These are phyloP conservation scores for Etheostoma nigrum DNA, from an alignment of 2,797 vertebrate species.

Conservation along the genomic window DNA sequence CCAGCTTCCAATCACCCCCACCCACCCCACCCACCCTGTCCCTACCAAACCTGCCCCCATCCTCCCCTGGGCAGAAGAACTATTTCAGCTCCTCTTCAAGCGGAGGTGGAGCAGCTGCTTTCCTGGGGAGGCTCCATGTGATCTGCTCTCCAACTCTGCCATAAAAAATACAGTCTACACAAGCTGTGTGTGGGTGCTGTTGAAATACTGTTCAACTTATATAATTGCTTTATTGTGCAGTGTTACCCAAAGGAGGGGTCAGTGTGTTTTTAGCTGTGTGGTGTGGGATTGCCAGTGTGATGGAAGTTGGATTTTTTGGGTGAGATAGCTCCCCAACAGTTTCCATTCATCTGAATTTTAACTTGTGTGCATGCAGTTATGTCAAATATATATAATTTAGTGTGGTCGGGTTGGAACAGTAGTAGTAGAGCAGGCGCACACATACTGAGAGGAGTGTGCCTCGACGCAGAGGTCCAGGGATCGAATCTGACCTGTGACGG, in stretches of 20 bases:
- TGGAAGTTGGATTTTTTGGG: slow-evolving; percentile 42
- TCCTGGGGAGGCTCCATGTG: slow-evolving; percentile 55
- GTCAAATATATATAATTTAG: neutral
- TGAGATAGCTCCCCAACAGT: slow-evolving; percentile 10
- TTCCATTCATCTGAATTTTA: slow-evolving; percentile 29
- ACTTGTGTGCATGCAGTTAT: slow-evolving; percentile 4
- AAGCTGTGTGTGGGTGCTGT: slow-evolving; percentile 68
- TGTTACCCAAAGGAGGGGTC: slow-evolving; percentile 39
- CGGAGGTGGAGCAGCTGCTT: slow-evolving; percentile 58
- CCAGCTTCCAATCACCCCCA: slow-evolving; percentile 27
- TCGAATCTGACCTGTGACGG: too few species aligned
- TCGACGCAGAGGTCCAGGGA: too few species aligned
- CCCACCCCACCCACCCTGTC: slow-evolving; percentile 30
- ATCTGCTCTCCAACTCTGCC: slow-evolving; percentile 55
- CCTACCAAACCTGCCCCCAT: slow-evolving; percentile 33
- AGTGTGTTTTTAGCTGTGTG: slow-evolving; percentile 47
- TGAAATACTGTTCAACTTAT: slow-evolving; percentile 65
- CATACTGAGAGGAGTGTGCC: too few species aligned
- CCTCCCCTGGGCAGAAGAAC: slow-evolving; percentile 54
- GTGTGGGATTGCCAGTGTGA: slow-evolving; percentile 30
- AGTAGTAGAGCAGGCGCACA: too few species aligned
- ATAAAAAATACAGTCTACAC: slow-evolving; percentile 22
- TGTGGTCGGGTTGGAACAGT: neutral
- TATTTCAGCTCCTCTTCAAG: slow-evolving; percentile 62
- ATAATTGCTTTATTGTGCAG: slow-evolving; percentile 65